Percentiles rank a stretch among this genome's conserved stretches.
phyloP scores from a whole-genome alignment of 1,140 invertebrate species.

The Drosophila quadrilineata region DNA sequence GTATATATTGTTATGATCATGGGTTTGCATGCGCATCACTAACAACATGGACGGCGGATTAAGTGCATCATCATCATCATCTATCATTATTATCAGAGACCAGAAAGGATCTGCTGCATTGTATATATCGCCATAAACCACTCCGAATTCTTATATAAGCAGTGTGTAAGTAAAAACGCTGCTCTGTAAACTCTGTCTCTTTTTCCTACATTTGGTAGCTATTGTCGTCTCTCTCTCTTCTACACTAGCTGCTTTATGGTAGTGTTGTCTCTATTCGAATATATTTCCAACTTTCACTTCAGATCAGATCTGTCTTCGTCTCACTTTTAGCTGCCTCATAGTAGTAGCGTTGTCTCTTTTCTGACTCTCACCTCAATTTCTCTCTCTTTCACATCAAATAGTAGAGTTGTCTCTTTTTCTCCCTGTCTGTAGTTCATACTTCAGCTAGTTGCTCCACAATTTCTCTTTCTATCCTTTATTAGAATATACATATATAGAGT shows the following conservation, averaged over 20 bases:
- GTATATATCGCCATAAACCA: conserved; percentile 48
- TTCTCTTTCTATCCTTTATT: neutral
- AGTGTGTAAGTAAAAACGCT: conserved; percentile 65
- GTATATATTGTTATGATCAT: conserved; percentile 29
- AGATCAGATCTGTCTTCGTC: conserved; percentile 11
- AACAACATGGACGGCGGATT: conserved; percentile 36
- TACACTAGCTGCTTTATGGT: too few relatives aligned
- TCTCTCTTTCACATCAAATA: neutral
- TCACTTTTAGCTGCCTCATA: neutral
- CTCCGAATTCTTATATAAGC: conserved; percentile 22
- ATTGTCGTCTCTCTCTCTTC: neutral
- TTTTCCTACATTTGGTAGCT: too few relatives aligned
- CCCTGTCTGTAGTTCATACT: neutral
- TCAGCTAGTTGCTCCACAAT: neutral
- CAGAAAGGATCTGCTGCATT: conserved; percentile 43
- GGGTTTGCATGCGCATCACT: conserved; percentile 55
- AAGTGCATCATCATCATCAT: conserved; percentile 30
- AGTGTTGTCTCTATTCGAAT: neutral
- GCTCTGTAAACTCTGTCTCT: conserved; percentile 7
- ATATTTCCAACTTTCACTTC: neutral
- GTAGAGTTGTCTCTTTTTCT: neutral
- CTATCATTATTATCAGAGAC: conserved; percentile 25
- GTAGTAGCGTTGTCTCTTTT: neutral
- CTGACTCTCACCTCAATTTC: neutral
- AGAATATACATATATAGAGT: too few relatives aligned